Conservation (phyloP, 1,140 invertebrate genomes). For the Sipha flava region DNA sequence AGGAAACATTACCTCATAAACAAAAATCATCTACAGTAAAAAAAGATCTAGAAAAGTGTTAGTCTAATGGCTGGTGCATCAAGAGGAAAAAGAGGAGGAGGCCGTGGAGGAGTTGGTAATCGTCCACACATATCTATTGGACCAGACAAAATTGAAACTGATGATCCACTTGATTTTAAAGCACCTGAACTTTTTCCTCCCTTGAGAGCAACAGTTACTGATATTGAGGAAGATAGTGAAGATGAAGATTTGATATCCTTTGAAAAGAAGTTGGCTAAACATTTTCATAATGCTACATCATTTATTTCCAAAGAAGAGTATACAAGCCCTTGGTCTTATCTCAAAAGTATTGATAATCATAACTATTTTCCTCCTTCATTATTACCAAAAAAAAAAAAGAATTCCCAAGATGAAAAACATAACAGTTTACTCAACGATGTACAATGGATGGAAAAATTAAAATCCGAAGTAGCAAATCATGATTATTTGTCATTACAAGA, state of each 20-base stretch:
- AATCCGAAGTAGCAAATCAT: not conserved
- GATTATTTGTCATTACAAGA: slow-evolving; percentile 5
- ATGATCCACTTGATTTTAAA: slow-evolving; percentile 7
- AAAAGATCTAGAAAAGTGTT: slow-evolving; percentile 24
- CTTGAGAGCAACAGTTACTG: slow-evolving; percentile 22
- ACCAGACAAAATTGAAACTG: not conserved
- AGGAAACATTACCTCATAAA: slow-evolving; percentile 1
- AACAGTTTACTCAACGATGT: slow-evolving; percentile 31
- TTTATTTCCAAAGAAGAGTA: slow-evolving; percentile 23
- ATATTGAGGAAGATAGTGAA: slow-evolving; percentile 33
- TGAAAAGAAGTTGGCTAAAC: not conserved
- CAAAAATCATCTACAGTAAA: not conserved
- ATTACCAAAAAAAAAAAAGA: slow-evolving; percentile 6
- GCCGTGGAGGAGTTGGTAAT: not conserved
- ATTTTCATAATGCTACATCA: slow-evolving; percentile 20
- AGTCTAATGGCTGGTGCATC: slow-evolving; percentile 15
- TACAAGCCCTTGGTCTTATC: slow-evolving; percentile 4
- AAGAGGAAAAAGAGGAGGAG: not conserved
- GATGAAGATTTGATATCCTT: slow-evolving; percentile 30
- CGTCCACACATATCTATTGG: slow-evolving; percentile 10
- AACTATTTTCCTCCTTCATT: slow-evolving; percentile 11
- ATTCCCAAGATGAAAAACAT: slow-evolving; percentile 28
- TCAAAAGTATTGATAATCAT: slow-evolving; percentile 9
- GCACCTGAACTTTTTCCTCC: slow-evolving; percentile 22
- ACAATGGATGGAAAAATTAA: slow-evolving; percentile 25